These are phyloP conservation scores for Lathronympha strigana DNA, from an alignment of 2,888 invertebrate species.

Conservation along the genomic window DNA sequence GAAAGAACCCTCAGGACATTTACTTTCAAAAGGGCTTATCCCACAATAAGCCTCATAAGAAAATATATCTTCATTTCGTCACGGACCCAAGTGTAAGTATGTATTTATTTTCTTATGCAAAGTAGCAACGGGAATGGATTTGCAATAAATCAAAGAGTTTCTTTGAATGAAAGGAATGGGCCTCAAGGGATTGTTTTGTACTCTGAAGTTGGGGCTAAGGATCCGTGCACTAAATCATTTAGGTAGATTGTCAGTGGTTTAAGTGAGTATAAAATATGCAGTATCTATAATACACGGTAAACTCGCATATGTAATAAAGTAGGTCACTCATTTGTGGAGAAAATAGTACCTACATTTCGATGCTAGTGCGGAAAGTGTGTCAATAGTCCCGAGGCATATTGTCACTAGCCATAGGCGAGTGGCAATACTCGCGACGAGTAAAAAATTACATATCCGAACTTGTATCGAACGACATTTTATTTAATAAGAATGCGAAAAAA, in stretches of 20 bases:
- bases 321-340: too few species aligned
- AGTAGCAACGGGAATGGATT: constrained; percentile 37
- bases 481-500: too few species aligned
- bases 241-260: not conserved
- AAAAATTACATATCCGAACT: too few species aligned
- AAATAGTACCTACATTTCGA: too few species aligned
- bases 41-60: not conserved
- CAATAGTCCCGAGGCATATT: too few species aligned
- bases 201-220: constrained; percentile 11
- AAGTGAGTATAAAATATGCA: not conserved
- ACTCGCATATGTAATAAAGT: too few species aligned
- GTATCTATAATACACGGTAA: not conserved
- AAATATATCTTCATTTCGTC: not conserved
- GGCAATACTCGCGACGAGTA: too few species aligned
- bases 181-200: constrained; percentile 34
- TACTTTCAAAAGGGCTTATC: not conserved
- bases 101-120: constrained; percentile 28
- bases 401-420: too few species aligned
- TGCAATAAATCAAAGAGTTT: constrained; percentile 44
- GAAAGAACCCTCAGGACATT: not conserved
- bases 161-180: constrained; percentile 41
- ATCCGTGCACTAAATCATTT: constrained; percentile 25
- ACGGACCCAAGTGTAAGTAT: constrained; percentile 1
- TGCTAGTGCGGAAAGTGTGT: too few species aligned
- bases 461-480: too few species aligned